A percentile compares a stretch with the other conserved stretches of the same genome.
These are phyloP conservation scores for Rhynchonycteris naso DNA, from an alignment of 2,797 vertebrate genomes.

Conservation along the genomic window DNA sequence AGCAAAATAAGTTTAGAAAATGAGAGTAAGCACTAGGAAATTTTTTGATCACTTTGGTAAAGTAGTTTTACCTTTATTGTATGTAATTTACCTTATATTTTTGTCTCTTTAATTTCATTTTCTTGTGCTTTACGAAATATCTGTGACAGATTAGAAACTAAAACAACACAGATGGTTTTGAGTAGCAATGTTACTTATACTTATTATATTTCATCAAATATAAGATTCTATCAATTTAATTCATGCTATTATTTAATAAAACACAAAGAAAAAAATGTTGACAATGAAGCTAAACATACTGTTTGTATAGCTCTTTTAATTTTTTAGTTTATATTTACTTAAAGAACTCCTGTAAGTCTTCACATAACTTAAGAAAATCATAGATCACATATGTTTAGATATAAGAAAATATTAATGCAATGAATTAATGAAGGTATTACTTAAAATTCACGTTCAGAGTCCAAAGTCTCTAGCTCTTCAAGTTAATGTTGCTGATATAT, in stretches of 20 bases:
- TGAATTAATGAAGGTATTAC: neutral
- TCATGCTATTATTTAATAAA: neutral
- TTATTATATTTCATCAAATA: neutral
- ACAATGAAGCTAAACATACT: neutral
- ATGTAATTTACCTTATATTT: neutral
- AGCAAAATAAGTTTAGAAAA: neutral
- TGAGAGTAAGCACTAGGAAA: neutral
- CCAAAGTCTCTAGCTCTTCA: neutral
- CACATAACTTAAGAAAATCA: neutral
- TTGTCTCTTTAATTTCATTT: conserved; percentile 28
- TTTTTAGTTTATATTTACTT: neutral
- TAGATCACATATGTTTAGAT: neutral
- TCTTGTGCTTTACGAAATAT: neutral
- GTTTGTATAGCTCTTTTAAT: neutral
- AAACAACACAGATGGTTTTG: neutral
- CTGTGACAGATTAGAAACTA: neutral
- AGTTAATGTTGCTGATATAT: neutral
- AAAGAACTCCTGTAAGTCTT: neutral
- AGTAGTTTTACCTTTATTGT: neutral
- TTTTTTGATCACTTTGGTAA: neutral
- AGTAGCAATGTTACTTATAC: neutral
- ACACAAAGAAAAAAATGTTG: neutral
- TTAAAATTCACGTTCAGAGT: neutral
- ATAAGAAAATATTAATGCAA: neutral
- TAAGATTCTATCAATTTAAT: neutral